Base-by-base conservation (phyloP, 2,797 vertebrate genomes). In the Gallinago nigripennis region DNA sequence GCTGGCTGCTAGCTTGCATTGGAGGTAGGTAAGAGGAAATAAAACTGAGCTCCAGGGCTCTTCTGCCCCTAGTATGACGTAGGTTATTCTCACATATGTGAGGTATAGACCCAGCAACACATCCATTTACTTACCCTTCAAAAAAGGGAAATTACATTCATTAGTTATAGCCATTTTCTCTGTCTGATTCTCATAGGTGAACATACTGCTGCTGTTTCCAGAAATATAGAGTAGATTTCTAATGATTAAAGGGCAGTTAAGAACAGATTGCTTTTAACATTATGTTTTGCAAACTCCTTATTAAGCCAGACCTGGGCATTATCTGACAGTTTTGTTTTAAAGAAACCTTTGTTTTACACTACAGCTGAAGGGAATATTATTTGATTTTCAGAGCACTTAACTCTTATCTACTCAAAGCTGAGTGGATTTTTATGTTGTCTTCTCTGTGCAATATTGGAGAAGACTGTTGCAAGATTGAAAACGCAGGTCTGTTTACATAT, bases 91-190 rank as follows among this genome's bases (percentile, higher is more conserved):
- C 0, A 0, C 10, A 7, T n/a, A 18, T 15, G 3, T 58, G 53
- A 64, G 3, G 4, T 31, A 11, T 30, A 71, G 31, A 58, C 5
- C 8, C 14, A 71, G 12, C 10, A 90, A 51, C 3, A 17, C 28
- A n/a, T 15, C 2, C 4, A 20, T 70, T 80, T 72, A 61, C 8
- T 3, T 9, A 37, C 3, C 5, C 3, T 2, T 2, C 1, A 8
- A 25, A 79, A 30, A 35, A 10, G 4, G 39, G 12, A 63, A 48
- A 71, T 64, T 39, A 50, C 1, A 43, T 79, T 82, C 0, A 58
- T 66, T 60, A 86, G 30, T 81, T 83, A 39, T 14, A 66, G 16
- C 6, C 16, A 35, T 48, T 88, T 93, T 88, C 8, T 37, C 3
- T 41, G 33, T n/a, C 11, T 41, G 8, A 25, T 76, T 68, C 31